Conservation (phyloP, 1,140 invertebrate species). For the Drosophila pachea region DNA sequence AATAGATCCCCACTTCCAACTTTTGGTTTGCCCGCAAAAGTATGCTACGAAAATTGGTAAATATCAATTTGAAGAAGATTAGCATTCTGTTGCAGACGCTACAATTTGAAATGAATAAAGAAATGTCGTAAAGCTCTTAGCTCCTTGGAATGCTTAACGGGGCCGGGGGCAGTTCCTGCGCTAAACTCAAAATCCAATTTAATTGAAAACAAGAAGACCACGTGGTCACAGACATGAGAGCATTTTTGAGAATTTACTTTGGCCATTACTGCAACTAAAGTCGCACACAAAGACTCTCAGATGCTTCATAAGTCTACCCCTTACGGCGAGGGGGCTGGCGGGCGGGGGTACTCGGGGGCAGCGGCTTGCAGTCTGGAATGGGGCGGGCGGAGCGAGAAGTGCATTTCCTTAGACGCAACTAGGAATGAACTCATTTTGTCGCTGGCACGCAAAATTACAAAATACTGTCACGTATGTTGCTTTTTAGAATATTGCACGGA, state of each 20-base stretch:
- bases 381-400: constrained; percentile 21
- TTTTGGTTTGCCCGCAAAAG: neutral
- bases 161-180: neutral
- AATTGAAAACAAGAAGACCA: constrained; percentile 52
- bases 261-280: constrained; percentile 41
- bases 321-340: neutral
- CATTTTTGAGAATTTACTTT: constrained; percentile 44
- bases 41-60: neutral
- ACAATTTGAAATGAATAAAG: constrained; percentile 2
- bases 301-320: constrained; percentile 21
- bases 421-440: constrained; percentile 60
- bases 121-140: constrained; percentile 10
- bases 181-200: constrained; percentile 46
- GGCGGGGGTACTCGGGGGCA: neutral
- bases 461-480: constrained; percentile 75
- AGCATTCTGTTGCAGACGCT: neutral
- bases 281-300: constrained; percentile 36
- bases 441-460: constrained; percentile 58
- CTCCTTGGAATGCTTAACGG: neutral
- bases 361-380: neutral
- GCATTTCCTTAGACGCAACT: constrained; percentile 47
- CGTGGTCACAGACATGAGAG: constrained; percentile 31
- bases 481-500: constrained; percentile 70
- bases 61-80: too few species aligned
- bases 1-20: neutral